These are phyloP conservation scores for Tenthredo distinguenda DNA, from an alignment of 2,888 invertebrate species.

Conservation along the genomic window DNA sequence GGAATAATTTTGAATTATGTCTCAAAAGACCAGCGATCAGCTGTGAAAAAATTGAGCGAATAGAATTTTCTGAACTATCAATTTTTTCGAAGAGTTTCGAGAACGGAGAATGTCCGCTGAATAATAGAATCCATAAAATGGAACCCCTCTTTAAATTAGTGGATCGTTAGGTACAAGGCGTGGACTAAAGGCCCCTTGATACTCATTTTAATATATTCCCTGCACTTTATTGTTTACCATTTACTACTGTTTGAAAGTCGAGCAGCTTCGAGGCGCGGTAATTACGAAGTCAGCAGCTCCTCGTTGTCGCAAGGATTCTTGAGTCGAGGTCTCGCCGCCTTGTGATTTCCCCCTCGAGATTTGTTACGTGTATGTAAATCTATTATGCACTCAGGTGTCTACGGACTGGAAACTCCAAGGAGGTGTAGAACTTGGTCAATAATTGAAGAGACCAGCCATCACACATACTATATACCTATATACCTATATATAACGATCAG, in stretches of 20 bases:
- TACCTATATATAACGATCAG: neutral
- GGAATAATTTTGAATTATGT: too few species aligned
- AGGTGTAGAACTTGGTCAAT: slow-evolving; percentile 3
- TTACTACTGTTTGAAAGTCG: slow-evolving; percentile 30
- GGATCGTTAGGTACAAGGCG: neutral
- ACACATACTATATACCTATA: neutral
- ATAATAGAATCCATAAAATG: neutral
- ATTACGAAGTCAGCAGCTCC: slow-evolving; percentile 42
- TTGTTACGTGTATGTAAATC: slow-evolving; percentile 5
- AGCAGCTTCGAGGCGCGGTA: neutral
- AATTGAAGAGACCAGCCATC: slow-evolving; percentile 15
- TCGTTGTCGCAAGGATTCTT: slow-evolving; percentile 29
- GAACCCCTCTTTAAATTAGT: neutral
- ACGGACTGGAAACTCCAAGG: slow-evolving; percentile 8
- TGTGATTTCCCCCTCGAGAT: neutral
- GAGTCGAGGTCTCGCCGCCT: slow-evolving; percentile 16
- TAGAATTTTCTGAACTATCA: too few species aligned
- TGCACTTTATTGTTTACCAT: slow-evolving; percentile 43
- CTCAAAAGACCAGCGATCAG: too few species aligned
- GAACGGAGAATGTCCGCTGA: neutral
- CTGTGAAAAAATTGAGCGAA: too few species aligned
- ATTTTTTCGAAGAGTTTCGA: neutral
- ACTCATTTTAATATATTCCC: slow-evolving; percentile 40
- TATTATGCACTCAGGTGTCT: slow-evolving; percentile 22
- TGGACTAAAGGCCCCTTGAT: neutral